Conservation (phyloP, 2,113 vertebrate species). For the Tamias sibiricus region DNA sequence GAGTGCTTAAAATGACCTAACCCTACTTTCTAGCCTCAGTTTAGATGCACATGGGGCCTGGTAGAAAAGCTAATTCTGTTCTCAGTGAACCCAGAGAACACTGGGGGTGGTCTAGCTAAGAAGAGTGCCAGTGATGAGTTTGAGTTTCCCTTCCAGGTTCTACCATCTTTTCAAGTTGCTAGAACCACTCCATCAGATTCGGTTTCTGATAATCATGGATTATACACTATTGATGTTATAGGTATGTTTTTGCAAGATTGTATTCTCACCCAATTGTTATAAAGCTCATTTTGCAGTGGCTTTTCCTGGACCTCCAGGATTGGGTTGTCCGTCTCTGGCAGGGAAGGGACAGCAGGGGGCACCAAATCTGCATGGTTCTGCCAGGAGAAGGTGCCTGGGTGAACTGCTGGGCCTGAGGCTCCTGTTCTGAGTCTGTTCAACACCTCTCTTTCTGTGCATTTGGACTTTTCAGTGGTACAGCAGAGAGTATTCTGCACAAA, state of each 20-base stretch:
- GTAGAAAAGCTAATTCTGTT: background rate
- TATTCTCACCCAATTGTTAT: background rate
- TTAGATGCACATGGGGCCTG: background rate
- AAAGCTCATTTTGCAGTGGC: background rate
- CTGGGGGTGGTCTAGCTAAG: background rate
- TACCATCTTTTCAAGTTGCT: background rate
- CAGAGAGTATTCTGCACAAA: background rate
- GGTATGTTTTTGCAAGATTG: background rate
- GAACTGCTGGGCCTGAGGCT: background rate
- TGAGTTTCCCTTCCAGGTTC: background rate
- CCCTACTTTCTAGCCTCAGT: too few species aligned
- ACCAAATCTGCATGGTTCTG: conserved; percentile 83
- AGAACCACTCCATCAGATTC: background rate
- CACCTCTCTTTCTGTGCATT: background rate
- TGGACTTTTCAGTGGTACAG: background rate
- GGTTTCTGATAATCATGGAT: background rate
- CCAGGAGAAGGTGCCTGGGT: background rate
- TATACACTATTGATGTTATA: background rate
- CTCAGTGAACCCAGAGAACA: background rate
- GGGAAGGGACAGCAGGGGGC: conserved; percentile 85
- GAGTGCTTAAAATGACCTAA: background rate
- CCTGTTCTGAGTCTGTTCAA: background rate
- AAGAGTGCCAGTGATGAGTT: background rate
- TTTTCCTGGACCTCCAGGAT: background rate
- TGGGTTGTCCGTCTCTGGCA: background rate